A percentile compares a stretch with the other conserved stretches of the same genome.
phyloP scores from a whole-genome alignment of 1,140 invertebrate genomes.

The Diorhabda elongata region DNA sequence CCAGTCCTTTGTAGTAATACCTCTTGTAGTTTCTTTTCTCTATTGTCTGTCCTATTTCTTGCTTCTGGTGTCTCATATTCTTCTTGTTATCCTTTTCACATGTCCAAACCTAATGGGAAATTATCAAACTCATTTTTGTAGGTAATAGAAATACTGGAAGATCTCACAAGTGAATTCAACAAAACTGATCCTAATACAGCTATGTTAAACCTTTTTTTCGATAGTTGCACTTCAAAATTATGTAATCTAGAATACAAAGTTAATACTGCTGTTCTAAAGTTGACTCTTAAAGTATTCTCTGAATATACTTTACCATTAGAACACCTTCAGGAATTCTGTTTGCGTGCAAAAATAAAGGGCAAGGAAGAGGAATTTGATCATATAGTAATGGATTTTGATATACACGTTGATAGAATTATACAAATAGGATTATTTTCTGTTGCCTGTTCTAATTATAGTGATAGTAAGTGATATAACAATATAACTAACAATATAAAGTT shows the following conservation, averaged over 20 bases:
- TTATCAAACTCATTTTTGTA: constrained; percentile 17
- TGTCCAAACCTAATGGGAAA: too few relatives aligned
- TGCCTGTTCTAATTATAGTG: constrained; percentile 57
- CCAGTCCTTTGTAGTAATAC: too few relatives aligned
- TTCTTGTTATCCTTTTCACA: too few relatives aligned
- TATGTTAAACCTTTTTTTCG: constrained; percentile 35
- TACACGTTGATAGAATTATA: constrained; percentile 59
- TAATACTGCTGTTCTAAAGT: constrained; percentile 37
- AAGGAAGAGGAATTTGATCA: constrained; percentile 29
- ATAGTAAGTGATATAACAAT: constrained; percentile 18
- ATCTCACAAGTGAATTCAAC: constrained; percentile 29
- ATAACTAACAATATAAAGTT: not conserved
- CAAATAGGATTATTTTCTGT: constrained; percentile 67
- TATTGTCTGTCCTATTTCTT: not conserved
- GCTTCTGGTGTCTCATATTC: too few relatives aligned
- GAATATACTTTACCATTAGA: constrained; percentile 30
- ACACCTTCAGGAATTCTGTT: constrained; percentile 32
- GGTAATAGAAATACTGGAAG: constrained; percentile 32
- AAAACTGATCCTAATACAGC: constrained; percentile 25
- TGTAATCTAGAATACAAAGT: constrained; percentile 41
- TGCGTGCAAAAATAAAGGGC: constrained; percentile 16
- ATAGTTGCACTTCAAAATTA: constrained; percentile 34
- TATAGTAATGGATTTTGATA: constrained; percentile 59
- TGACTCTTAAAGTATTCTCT: constrained; percentile 37
- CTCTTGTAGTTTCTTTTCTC: not conserved